These are phyloP conservation scores for Drosophila azteca DNA, from an alignment of 1,140 invertebrate genomes.

Conservation along the genomic window DNA sequence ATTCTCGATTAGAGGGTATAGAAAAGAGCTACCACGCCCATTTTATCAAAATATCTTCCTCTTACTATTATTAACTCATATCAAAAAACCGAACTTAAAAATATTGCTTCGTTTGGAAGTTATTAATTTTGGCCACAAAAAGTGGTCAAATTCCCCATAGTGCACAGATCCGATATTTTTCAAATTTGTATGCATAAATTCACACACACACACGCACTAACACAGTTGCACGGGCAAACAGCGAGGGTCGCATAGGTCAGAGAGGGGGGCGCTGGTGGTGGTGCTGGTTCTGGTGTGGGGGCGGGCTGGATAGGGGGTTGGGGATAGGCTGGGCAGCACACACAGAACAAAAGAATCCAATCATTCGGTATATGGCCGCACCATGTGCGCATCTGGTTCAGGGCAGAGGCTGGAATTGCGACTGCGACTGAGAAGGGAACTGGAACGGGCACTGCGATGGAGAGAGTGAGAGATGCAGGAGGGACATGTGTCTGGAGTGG, in stretches of 20 bases:
- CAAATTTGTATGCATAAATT: constrained; percentile 81
- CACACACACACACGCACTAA: constrained; percentile 61
- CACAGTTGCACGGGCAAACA: constrained; percentile 8
- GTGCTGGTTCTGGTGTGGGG: constrained; percentile 1
- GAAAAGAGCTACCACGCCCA: too few relatives aligned
- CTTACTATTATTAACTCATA: too few relatives aligned
- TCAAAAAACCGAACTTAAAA: too few relatives aligned
- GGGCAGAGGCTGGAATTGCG: constrained; percentile 35
- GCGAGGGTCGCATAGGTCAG: constrained; percentile 38
- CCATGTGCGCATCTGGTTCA: constrained; percentile 76
- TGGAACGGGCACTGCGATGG: constrained; percentile 14
- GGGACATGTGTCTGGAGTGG: constrained; percentile 51
- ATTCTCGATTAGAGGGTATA: too few relatives aligned
- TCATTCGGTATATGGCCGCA: constrained; percentile 47
- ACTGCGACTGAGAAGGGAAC: constrained; percentile 16
- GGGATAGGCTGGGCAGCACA: constrained; percentile 43
- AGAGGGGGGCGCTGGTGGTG: constrained; percentile 2
- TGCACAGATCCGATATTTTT: constrained; percentile 83
- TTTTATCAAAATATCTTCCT: too few relatives aligned
- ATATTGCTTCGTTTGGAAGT: too few relatives aligned
- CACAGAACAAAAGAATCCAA: constrained; percentile 67
- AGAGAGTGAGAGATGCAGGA: constrained; percentile 11
- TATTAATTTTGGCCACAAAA: too few relatives aligned
- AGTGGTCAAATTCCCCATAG: too few relatives aligned
- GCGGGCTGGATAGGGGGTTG: constrained; percentile 4